Evolutionary conservation across 2,113 vertebrate species (phyloP).

Genomic region (Pygathrix nemaeus): DNA sequence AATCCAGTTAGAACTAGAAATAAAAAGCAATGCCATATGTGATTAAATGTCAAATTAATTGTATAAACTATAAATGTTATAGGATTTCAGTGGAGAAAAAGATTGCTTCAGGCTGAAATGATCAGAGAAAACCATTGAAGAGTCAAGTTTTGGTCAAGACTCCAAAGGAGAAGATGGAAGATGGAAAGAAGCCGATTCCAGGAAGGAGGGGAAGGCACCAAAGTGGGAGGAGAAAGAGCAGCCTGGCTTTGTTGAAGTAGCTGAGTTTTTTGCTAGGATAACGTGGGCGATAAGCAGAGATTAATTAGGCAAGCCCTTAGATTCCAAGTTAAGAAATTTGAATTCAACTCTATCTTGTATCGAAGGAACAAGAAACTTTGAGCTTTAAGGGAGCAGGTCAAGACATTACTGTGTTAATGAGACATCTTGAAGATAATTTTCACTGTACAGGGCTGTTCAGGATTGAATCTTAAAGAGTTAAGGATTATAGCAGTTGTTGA

Average conservation of each 20-base stretch:
- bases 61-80: not conserved
- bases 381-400: not conserved
- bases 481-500: not conserved
- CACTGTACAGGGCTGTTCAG: not conserved
- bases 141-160: not conserved
- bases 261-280: not conserved
- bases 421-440: not conserved
- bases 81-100: not conserved
- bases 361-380: not conserved
- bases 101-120: not conserved
- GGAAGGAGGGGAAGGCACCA: not conserved
- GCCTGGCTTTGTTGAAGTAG: not conserved
- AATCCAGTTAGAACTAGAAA: not conserved
- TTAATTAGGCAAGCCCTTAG: not conserved
- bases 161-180: not conserved
- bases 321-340: not conserved
- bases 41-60: not conserved
- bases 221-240: not conserved
- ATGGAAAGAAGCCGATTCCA: not conserved
- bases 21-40: not conserved
- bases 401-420: not conserved
- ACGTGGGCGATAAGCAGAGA: not conserved
- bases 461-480: not conserved
- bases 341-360: not conserved
- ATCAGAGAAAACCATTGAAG: not conserved